phyloP scores from a whole-genome alignment of 2,113 vertebrate species.

The Passer domesticus region DNA sequence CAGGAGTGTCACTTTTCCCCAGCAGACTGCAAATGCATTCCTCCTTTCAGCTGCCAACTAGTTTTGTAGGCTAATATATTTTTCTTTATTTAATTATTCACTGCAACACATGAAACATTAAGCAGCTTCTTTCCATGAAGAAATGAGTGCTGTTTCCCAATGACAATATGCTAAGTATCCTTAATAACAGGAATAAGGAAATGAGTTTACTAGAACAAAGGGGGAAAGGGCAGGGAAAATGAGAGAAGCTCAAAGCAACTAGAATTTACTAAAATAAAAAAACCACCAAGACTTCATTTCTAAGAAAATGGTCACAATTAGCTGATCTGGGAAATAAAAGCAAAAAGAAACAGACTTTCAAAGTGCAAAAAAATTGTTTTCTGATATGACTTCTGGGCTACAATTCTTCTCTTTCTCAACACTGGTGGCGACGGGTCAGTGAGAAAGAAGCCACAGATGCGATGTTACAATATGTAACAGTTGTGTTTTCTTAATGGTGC shows the following conservation, averaged over 20 bases:
- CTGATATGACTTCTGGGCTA: neutral
- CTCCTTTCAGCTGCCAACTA: conserved; percentile 23
- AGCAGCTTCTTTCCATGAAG: conserved; percentile 44
- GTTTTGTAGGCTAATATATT: neutral
- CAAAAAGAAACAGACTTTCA: neutral
- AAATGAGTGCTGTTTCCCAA: conserved; percentile 24
- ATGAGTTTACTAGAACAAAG: conserved; percentile 31
- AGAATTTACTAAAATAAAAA: neutral
- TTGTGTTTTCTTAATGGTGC: neutral
- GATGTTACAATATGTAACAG: neutral
- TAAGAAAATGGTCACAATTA: neutral
- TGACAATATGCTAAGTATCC: conserved; percentile 44
- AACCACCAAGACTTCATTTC: neutral
- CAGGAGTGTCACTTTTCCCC: conserved; percentile 46
- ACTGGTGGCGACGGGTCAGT: neutral
- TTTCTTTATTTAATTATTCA: conserved; percentile 66
- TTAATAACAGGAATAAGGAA: conserved; percentile 29
- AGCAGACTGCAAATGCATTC: conserved; percentile 49
- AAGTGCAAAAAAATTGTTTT: neutral
- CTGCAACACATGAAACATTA: conserved; percentile 60
- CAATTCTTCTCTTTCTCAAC: neutral
- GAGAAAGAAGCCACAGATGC: neutral
- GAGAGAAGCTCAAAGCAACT: neutral
- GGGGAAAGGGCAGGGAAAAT: neutral
- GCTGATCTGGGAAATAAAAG: neutral